These are phyloP conservation scores for Lasius fuliginosus DNA, from an alignment of 2,888 invertebrate species.

Conservation along the genomic window DNA sequence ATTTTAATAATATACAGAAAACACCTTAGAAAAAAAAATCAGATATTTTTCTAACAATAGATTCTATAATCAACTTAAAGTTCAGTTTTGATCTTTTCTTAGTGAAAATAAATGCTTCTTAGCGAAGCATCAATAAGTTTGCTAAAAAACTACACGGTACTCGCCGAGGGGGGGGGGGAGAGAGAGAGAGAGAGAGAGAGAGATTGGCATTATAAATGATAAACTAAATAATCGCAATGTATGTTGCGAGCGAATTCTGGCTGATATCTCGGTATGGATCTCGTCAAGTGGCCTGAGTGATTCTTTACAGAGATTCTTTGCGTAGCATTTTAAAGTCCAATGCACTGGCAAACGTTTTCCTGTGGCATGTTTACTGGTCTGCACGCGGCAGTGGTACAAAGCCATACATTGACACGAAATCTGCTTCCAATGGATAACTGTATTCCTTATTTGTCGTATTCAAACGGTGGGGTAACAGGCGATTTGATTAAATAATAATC, in stretches of 20 bases:
- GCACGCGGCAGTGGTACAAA: constrained; percentile 82
- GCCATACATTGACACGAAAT: constrained; percentile 67
- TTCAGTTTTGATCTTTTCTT: not conserved
- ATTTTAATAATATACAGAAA: not conserved
- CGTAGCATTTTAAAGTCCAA: constrained; percentile 82
- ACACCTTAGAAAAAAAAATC: not conserved
- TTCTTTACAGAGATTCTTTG: constrained; percentile 73
- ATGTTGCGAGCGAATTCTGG: not conserved
- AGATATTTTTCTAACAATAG: not conserved
- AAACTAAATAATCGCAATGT: constrained; percentile 28
- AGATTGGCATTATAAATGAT: not conserved
- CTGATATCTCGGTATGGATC: constrained; percentile 19
- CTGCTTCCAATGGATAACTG: constrained; percentile 16
- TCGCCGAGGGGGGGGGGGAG: no score
- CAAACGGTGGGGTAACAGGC: not conserved
- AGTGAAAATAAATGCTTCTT: constrained; percentile 26
- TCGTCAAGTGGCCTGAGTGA: constrained; percentile 50
- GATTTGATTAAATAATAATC: constrained; percentile 18
- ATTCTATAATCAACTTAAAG: not conserved
- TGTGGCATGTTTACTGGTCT: constrained; percentile 83
- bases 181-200: no score
- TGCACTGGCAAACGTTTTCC: constrained; percentile 79
- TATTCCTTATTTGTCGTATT: constrained; percentile 27
- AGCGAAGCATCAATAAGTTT: not conserved
- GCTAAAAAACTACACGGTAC: not conserved